phyloP scores from a whole-genome alignment of 2,888 invertebrate species.

The Hirtodrosophila cameraria region DNA sequence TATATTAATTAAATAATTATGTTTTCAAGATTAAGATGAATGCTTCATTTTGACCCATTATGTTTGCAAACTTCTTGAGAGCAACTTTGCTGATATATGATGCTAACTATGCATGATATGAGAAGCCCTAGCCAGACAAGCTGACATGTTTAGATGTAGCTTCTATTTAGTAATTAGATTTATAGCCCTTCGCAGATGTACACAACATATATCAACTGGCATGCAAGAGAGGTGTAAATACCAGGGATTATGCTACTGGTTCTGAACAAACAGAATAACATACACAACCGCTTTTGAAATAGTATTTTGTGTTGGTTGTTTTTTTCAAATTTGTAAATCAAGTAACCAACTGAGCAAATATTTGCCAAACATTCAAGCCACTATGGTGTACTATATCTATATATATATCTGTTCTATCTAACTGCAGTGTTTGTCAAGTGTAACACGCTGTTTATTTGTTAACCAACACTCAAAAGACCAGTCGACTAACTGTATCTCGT shows the following conservation, averaged over 20 bases:
- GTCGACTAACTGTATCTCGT: conserved; percentile 13
- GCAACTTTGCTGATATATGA: background rate
- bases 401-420: too few species aligned
- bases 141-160: conserved; percentile 5
- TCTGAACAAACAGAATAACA: conserved; percentile 48
- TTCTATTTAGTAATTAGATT: conserved; percentile 29
- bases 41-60: too few species aligned
- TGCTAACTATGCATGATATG: background rate
- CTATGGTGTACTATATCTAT: conserved; percentile 17
- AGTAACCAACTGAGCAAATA: conserved; percentile 59
- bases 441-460: conserved; percentile 71
- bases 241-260: conserved; percentile 67
- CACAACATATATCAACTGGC: conserved; percentile 14
- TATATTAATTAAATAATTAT: too few species aligned
- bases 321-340: background rate
- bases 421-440: conserved; percentile 66
- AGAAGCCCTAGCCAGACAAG: background rate
- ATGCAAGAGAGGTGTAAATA: conserved; percentile 61
- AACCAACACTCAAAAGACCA: conserved; percentile 63
- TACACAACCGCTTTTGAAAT: conserved; percentile 38
- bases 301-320: conserved; percentile 2
- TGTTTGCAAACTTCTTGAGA: conserved; percentile 1
- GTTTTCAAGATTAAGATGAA: too few species aligned
- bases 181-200: conserved; percentile 11
- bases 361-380: conserved; percentile 50